Evolutionary conservation across 2,888 invertebrate species (phyloP), one percentile per base, ranked within the genome.

Genomic region (Hanleya hanleyi): DNA sequence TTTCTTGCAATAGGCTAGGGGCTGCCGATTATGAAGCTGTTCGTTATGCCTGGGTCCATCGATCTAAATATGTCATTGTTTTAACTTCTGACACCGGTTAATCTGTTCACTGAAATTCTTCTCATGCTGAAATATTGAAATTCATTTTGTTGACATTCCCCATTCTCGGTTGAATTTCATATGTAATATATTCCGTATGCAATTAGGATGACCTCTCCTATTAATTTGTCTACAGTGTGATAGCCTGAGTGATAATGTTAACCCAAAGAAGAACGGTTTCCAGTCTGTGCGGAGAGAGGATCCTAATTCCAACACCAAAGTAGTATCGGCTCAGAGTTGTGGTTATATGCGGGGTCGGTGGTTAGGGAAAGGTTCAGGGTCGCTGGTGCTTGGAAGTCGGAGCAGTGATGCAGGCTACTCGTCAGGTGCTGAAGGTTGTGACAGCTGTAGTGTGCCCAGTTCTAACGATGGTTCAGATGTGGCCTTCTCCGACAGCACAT

Each of bases 381-480:
- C 15, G 18, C 29, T 64, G 50, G 67, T 71, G 36, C 64, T 74
- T 5, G 77, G 78, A 7, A 78, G 79, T 71, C 57, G 80, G 47
- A 77, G 80, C 51, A 94, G 94, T 89, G 97, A 97, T 91, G 96
- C 95, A 85, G 96, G 96, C 50, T 97, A 96, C 90, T 96, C 95
- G 29, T 96, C 96, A 15, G 96, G 96, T 77, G 94, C 94, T 81
- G 95, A 88, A 32, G 86, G 86, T 66, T 89, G 95, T 86, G 94
- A 94, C 71, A 94, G 94, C 67, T 95, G 95, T 32, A 96, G 96
- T 81, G 92, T 95, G 75, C 94, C 94, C 81, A 96, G 95, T 88
- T 96, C 96, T 3, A 95, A 96, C 0, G 97, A 96, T 87, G 96
- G 96, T 37, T 96, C 96, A 0, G 97, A 96, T 88, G 94, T 96